These are phyloP conservation scores for Melanostoma scalare DNA, from an alignment of 2,888 invertebrate genomes.

Conservation along the genomic window DNA sequence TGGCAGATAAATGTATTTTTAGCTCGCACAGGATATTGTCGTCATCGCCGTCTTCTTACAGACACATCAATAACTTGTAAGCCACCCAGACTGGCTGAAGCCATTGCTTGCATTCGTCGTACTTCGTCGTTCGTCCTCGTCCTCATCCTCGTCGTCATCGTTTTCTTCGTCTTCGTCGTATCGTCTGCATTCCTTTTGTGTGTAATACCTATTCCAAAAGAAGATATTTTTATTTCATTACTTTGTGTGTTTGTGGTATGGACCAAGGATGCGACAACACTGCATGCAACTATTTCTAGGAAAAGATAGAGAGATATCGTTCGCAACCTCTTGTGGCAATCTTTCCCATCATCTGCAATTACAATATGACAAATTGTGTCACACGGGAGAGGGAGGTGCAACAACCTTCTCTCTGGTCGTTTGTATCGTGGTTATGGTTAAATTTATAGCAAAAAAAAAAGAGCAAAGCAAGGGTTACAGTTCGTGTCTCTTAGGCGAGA, in stretches of 20 bases:
- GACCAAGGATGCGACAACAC: conserved; percentile 2
- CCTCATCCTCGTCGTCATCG: too few relatives aligned
- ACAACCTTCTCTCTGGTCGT: background rate
- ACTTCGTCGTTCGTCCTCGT: too few relatives aligned
- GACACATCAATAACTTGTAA: conserved; percentile 65
- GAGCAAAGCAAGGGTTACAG: conserved; percentile 12
- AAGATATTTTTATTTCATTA: conserved; percentile 27
- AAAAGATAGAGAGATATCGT: conserved; percentile 57
- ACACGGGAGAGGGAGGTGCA: conserved; percentile 35
- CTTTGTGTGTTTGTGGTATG: background rate
- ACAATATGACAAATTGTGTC: conserved; percentile 65
- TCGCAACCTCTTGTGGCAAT: conserved; percentile 48
- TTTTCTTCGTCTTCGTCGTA: conserved; percentile 3
- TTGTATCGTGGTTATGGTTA: background rate
- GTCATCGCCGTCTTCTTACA: conserved; percentile 47
- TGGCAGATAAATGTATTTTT: conserved; percentile 58
- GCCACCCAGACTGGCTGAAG: conserved; percentile 64
- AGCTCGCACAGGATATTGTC: conserved; percentile 61
- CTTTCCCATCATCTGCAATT: conserved; percentile 61
- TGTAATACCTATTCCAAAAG: conserved; percentile 14
- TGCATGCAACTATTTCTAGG: conserved; percentile 48
- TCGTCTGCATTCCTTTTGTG: conserved; percentile 33
- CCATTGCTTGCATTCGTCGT: conserved; percentile 43
- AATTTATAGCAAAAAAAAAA: background rate
- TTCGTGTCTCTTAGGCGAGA: conserved; percentile 8